phyloP scores from a whole-genome alignment of 1,140 invertebrate species.

The Danaus melanippus region DNA sequence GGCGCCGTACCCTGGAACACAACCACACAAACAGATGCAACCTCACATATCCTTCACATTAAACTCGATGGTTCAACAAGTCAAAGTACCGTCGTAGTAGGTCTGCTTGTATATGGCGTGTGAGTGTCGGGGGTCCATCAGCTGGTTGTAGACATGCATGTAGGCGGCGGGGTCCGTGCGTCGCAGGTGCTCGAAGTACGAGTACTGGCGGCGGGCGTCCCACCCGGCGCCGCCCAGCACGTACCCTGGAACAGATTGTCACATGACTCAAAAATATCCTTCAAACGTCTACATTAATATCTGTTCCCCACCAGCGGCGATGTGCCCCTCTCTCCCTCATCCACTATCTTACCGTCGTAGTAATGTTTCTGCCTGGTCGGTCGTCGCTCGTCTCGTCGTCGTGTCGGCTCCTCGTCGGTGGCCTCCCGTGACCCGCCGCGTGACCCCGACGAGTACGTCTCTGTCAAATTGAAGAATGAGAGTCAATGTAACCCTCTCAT shows the following conservation, averaged over 20 bases:
- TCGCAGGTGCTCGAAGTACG: slow-evolving; percentile 84
- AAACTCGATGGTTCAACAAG: neutral
- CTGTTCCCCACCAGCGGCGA: neutral
- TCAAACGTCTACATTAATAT: neutral
- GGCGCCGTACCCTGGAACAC: slow-evolving; percentile 29
- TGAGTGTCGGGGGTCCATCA: slow-evolving; percentile 46
- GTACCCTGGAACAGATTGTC: slow-evolving; percentile 17
- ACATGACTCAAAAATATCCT: neutral
- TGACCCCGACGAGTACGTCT: slow-evolving; percentile 56
- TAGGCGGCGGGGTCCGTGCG: slow-evolving; percentile 83
- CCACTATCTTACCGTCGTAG: slow-evolving; percentile 39
- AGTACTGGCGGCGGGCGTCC: slow-evolving; percentile 72
- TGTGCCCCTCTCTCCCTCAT: neutral
- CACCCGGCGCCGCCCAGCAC: slow-evolving; percentile 16
- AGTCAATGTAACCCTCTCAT: too few relatives aligned
- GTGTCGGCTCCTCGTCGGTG: slow-evolving; percentile 34
- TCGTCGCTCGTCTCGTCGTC: slow-evolving; percentile 32
- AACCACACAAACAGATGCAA: neutral
- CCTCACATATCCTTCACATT: neutral
- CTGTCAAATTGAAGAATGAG: slow-evolving; percentile 3
- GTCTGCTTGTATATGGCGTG: slow-evolving; percentile 26
- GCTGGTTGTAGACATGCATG: slow-evolving; percentile 83
- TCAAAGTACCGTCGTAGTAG: slow-evolving; percentile 18
- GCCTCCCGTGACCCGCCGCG: slow-evolving; percentile 55
- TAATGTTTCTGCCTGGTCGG: slow-evolving; percentile 47